Conservation (phyloP, 2,888 invertebrate species). For the Macaria liturata region DNA sequence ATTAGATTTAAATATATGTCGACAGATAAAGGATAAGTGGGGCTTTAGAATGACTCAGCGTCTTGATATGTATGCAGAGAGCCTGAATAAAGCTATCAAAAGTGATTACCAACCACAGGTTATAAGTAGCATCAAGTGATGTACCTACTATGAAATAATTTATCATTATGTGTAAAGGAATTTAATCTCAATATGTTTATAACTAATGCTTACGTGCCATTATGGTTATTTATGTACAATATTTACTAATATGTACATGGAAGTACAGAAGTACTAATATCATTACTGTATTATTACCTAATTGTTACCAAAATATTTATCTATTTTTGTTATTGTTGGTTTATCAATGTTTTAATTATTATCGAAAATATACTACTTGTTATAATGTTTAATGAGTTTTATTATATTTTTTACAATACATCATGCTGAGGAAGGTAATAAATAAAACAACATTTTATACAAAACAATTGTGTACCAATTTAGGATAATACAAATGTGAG, state of each 20-base stretch:
- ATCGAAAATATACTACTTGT: slow-evolving; percentile 11
- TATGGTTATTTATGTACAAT: no score
- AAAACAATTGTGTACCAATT: slow-evolving; percentile 77
- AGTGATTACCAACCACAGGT: slow-evolving; percentile 64
- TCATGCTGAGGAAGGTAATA: slow-evolving; percentile 25
- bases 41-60: slow-evolving; percentile 98
- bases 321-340: slow-evolving; percentile 19
- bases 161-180: no score
- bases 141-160: neutral
- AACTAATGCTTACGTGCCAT: no score
- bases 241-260: no score
- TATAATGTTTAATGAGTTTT: slow-evolving; percentile 9
- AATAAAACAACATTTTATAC: slow-evolving; percentile 67
- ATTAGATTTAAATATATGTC: slow-evolving; percentile 96
- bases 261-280: no score
- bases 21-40: slow-evolving; percentile 98
- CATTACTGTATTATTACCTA: no score
- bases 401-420: slow-evolving; percentile 6
- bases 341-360: slow-evolving; percentile 22
- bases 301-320: slow-evolving; percentile 2
- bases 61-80: slow-evolving; percentile 93
- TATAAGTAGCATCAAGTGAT: slow-evolving; percentile 32
- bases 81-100: slow-evolving; percentile 76
- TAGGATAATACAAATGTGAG: slow-evolving; percentile 77
- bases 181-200: no score